Evolutionary conservation across 2,888 invertebrate genomes (phyloP), one percentile per base, ranked within the genome.

Genomic region (Gisinianus flammeolus): DNA sequence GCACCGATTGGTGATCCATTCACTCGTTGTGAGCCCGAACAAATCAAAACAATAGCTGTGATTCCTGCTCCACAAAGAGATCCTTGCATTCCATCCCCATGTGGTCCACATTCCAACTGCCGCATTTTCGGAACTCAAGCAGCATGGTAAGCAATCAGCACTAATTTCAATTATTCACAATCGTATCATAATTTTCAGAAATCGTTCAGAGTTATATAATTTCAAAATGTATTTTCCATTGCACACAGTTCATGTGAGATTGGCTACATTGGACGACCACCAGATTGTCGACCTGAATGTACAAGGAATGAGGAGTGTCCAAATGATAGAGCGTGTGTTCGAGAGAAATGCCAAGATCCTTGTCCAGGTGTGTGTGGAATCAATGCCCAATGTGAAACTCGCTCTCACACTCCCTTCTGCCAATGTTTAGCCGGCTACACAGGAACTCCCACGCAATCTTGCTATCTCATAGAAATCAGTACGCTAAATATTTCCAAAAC

Each of bases 381-480:
- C n/a, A 94, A 94, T 87, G 92, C 94, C 30, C 88, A 92, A 84
- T 95, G 95, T 86, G 92, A 91, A 86, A 92, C 93, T 88, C 89
- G 91, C 85, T 92, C 92, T 85, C 91, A 91, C 78, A 92, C 91
- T 66, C 93, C 93, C 62, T 92, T 93, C 78, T 95, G 95, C 86
- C 89, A 91, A 58, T 95, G 94, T 86, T 85, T 93, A 81, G 90
- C 92, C 2, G 92, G 92, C 87, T 93, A 93, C 86, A 92, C 91
- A 83, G 94, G 94, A 64, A 93, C 93, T 87, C 94, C 94, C 30
- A 94, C 79, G 4, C 79, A 81, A 35, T 81, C 58, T 19, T 70
- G 71, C 22, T 75, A 70, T 28, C 12, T 73, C 0, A 44, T 76
- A 26, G 69, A 79, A 73, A 92, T 86, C 91, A 92, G 2, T 93